Evolutionary conservation across 1,140 invertebrate species (phyloP), one percentile per base, ranked within the genome.

Genomic region (Penaeus chinensis): DNA sequence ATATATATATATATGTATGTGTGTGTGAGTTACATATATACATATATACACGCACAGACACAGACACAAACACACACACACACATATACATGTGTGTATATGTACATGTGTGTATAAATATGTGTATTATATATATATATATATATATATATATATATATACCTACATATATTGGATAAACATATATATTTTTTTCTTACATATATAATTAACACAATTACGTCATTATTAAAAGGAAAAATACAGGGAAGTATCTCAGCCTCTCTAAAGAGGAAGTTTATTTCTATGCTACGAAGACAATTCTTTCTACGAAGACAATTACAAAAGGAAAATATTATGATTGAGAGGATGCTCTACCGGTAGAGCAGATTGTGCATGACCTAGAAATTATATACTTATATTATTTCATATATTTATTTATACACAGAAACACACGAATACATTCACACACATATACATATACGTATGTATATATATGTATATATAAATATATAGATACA

Each of bases 391-490:
- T 47, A 47, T 47, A 47, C 11, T 10, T 47, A 47, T 47, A 47
- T 47, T 10, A 0, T 10, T 47, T 10, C 11, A 47, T 5, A 3
- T 47, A 3, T 47, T 47, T 47, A 47, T 47, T 7, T 13, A 47
- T 13, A 47, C 47, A 47, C 47, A 47, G 0, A 3, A 1, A 47
- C 47, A 47, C 5, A 47, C 47, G 11, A 7, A 47, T 13, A 47
- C 47, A 47, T 71, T 22, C n/a, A 71, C n/a, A 71, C n/a, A 71
- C n/a, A 71, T 27, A 71, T 71, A 71, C n/a, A 71, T 71, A 71
- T 71, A 71, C n/a, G n/a, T 71, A 27, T 71, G n/a, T 71, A 71
- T 71, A 71, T 71, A 71, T 71, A 71, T 71, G 24, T 71, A 71
- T 71, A n/a, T 71, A 71, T 69, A 71, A 19, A 24, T 71, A 71